Evolutionary conservation across 2,888 invertebrate genomes (phyloP), one percentile per base, ranked within the genome.

Genomic region (Heliconius ismenius): DNA sequence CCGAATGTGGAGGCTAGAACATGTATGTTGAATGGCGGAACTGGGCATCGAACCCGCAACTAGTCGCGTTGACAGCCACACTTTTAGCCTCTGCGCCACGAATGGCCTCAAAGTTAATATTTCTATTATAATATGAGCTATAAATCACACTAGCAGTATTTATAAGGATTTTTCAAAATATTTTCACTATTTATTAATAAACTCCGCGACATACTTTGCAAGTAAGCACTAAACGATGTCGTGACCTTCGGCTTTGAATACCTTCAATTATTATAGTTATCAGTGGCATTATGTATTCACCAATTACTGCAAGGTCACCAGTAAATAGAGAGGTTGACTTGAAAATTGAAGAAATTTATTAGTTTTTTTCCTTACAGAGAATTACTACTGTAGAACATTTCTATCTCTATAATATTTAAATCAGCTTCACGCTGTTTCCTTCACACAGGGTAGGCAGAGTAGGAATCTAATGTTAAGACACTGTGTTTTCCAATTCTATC

Each of bases 171-270:
- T 39, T 39, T 39, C 13, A 39, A 39, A 39, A 13, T 3, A 13
- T 39, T 43, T 43, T 43, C 4, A 43, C 1, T 15, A 43, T 15
- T 43, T 43, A 15, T 43, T 43, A 15, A 43, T 24, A 60, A 64
- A 32, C 18, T 32, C 32, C 36, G 1, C 2, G 21, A 32, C 11
- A 65, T 36, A n/a, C 11, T 39, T 32, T 32, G 32, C 0, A 32
- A 32, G 32, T n/a, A n/a, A 39, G 6, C 65, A 65, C 4, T 65
- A 24, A 65, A 65, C 39, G 65, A 39, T 36, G 65, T 65, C 65
- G 7, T 10, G 36, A 65, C 65, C 65, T 65, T 65, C 65, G n/a
- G 65, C 36, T n/a, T 65, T 65, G 65, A 36, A 36, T 65, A 36
- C 36, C 39, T 65, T n/a, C 65, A 39, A 39, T 39, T 9, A n/a